Evolutionary conservation across 2,888 invertebrate genomes (phyloP).

Genomic region (Standfussiana lucernea): DNA sequence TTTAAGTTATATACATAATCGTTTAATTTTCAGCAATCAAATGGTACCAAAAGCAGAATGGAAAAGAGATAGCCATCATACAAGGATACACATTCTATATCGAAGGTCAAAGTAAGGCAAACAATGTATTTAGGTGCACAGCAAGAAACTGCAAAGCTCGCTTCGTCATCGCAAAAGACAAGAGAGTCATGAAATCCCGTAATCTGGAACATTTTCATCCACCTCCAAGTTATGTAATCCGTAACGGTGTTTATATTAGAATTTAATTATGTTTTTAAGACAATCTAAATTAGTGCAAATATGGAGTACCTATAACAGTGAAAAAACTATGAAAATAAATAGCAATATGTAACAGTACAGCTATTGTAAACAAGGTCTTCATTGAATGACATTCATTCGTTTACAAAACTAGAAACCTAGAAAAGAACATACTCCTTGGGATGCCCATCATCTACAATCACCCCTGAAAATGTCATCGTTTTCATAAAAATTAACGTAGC

Average conservation of each 20-base stretch:
- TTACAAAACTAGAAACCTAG: too few relatives aligned
- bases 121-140: conserved; percentile 25
- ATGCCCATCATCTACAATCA: too few relatives aligned
- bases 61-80: conserved; percentile 70
- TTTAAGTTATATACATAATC: neutral
- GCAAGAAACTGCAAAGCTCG: conserved; percentile 14
- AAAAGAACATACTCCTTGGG: too few relatives aligned
- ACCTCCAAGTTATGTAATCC: conserved; percentile 14
- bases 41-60: conserved; percentile 60
- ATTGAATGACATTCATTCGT: too few relatives aligned
- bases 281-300: neutral
- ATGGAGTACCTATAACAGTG: too few relatives aligned
- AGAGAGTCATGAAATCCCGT: conserved; percentile 8
- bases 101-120: neutral
- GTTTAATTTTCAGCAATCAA: conserved; percentile 29
- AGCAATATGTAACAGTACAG: neutral
- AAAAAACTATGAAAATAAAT: too few relatives aligned
- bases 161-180: conserved; percentile 28
- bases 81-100: conserved; percentile 73
- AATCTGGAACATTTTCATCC: conserved; percentile 36
- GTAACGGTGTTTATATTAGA: conserved; percentile 23
- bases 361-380: too few relatives aligned
- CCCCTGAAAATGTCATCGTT: too few relatives aligned
- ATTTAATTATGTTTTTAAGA: neutral
- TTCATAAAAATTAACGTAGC: too few relatives aligned